A percentile compares a stretch with the other conserved stretches of the same genome.
These are phyloP conservation scores for Brachypodius melanocephalos DNA, from an alignment of 2,113 vertebrate genomes.

Conservation along the genomic window DNA sequence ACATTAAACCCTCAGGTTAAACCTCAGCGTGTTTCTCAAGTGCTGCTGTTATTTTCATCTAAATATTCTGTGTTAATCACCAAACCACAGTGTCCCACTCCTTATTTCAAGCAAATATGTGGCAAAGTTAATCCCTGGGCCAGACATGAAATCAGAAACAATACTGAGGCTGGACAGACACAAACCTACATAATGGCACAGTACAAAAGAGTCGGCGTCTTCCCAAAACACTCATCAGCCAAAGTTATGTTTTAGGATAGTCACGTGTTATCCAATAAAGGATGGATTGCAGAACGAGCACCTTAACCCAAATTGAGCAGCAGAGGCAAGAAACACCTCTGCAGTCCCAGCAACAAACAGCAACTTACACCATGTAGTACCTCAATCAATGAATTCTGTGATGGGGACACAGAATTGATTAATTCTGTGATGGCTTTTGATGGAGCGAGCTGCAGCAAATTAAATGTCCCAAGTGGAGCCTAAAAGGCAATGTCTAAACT, in stretches of 20 bases:
- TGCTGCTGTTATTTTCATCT: not conserved
- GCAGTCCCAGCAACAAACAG: not conserved
- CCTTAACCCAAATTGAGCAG: not conserved
- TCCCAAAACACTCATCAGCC: not conserved
- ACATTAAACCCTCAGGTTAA: not conserved
- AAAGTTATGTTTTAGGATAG: not conserved
- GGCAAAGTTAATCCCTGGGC: not conserved
- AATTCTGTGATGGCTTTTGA: not conserved
- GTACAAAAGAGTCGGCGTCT: not conserved
- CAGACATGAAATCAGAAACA: not conserved
- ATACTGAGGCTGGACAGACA: not conserved
- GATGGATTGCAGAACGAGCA: not conserved
- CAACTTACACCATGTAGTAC: not conserved
- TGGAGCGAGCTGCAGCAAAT: not conserved
- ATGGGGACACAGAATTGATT: not conserved
- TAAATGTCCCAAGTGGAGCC: not conserved
- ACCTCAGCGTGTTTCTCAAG: not conserved
- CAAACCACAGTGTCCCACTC: not conserved
- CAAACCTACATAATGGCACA: not conserved
- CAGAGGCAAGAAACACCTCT: not conserved
- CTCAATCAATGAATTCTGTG: not conserved
- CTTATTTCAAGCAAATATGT: not conserved
- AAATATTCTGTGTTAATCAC: not conserved
- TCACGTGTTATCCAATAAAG: not conserved
- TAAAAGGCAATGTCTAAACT: not conserved